Base-by-base conservation (phyloP, 2,797 vertebrate genomes). In the Leuciscus waleckii region DNA sequence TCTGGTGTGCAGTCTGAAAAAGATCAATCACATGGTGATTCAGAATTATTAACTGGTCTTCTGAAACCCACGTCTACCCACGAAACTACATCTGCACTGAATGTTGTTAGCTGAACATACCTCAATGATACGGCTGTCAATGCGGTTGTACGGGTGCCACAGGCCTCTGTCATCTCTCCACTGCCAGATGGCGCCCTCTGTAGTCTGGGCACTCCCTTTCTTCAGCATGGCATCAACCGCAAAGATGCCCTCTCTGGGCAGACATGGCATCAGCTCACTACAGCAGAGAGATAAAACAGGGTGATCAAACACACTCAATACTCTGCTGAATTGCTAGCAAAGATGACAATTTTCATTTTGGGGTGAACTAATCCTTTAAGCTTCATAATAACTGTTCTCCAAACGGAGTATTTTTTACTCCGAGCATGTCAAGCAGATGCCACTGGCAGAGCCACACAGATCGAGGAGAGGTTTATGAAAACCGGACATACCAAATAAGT, bases 41-140 rank as follows among this genome's bases (percentile, higher is more conserved):
- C 26, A 49, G 7, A 49, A 37, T 39, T 32, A 76, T 39, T 23
- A 58, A 6, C 74, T 76, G 11, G 7, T 49, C 29, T 54, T 41
- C n/a, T 49, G 68, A 49, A 51, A 35, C 23, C 29, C 35, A 74
- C 1, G 2, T 11, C 41, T 43, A 43, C 41, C 41, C 41, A 49
- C 14, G 1, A 16, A 68, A 10, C n/a, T 32, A 7, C 4, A 70
- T 56, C 1, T 5, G 74, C n/a, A 61, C 21, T 10, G 32, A 8
- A 32, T 32, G 29, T 17, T 32, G 29, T 32, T 32, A 65, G 16
- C 46, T 61, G 19, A 54, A 79, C n/a, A 79, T 97, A 99, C 98
- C 97, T 99, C 98, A 93, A 99, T 99, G 91, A 99, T 99, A 91
- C 98, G 97, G 93, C 98, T 99, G 92, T 99, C 98, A 79, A 99